Evolutionary conservation across 92 coral and sea anemone species (phyloP).

Genomic region (Porites cylindrica): DNA sequence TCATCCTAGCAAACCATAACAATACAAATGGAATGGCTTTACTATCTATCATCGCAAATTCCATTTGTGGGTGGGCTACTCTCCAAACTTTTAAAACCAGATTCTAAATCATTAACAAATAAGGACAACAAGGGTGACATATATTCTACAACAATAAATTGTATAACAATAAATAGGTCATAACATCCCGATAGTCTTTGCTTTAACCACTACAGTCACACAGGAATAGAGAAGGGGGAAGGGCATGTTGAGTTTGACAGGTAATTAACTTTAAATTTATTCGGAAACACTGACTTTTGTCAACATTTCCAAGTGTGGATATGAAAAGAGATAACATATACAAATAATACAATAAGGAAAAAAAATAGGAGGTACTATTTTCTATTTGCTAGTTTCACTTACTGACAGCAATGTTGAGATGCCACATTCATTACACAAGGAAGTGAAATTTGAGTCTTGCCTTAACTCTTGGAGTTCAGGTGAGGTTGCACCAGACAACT

Average conservation of each 20-base stretch:
- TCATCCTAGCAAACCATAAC: constrained; percentile 35
- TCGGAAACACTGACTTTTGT: constrained; percentile 9
- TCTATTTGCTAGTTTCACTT: constrained; percentile 20
- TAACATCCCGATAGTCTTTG: constrained; percentile 19
- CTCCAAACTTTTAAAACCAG: not conserved
- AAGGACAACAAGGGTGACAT: constrained; percentile 8
- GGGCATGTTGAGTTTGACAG: constrained; percentile 33
- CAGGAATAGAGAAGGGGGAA: constrained; percentile 34
- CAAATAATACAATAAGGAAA: not conserved
- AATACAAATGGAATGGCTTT: not conserved
- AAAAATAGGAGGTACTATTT: constrained; percentile 2
- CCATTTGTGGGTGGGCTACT: not conserved
- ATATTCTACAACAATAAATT: not conserved
- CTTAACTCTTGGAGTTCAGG: constrained; percentile 11
- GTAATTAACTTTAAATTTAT: constrained; percentile 30
- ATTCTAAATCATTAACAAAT: not conserved
- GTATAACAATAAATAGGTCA: constrained; percentile 11
- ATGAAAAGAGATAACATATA: not conserved
- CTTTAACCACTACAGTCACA: constrained; percentile 37
- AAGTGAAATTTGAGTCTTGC: constrained; percentile 16
- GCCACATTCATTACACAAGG: constrained; percentile 41
- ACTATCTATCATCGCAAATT: not conserved
- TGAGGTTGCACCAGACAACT: not conserved
- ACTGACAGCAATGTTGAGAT: constrained; percentile 25
- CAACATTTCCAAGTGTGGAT: not conserved